Evolutionary conservation across 2,888 invertebrate species (phyloP).

Genomic region (Drosophila fungiperda): DNA sequence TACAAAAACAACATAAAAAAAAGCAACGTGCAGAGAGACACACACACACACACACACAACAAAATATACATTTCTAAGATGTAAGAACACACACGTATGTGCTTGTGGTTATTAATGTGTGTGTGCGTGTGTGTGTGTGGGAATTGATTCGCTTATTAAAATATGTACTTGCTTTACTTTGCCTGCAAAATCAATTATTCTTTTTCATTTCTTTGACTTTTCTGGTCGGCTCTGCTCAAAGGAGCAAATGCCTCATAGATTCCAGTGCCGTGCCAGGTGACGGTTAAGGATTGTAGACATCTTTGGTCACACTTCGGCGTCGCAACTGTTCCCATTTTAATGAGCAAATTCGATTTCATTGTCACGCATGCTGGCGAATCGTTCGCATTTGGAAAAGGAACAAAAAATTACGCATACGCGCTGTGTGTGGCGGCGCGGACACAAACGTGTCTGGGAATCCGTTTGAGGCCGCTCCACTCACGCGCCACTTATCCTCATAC

Average conservation of each 20-base stretch:
- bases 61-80: not conserved
- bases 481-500: constrained; percentile 36
- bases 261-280: constrained; percentile 21
- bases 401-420: constrained; percentile 72
- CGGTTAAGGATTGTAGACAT: constrained; percentile 16
- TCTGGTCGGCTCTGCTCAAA: constrained; percentile 30
- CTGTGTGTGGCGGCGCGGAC: constrained; percentile 42
- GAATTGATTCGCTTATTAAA: constrained; percentile 47
- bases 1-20: constrained; percentile 42
- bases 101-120: not conserved
- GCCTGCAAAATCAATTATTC: constrained; percentile 42
- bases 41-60: constrained; percentile 16
- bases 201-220: constrained; percentile 16
- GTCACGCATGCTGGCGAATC: constrained; percentile 58
- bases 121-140: not conserved
- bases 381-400: constrained; percentile 15
- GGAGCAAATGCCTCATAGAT: constrained; percentile 45
- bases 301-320: constrained; percentile 16
- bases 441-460: constrained; percentile 79
- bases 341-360: constrained; percentile 79
- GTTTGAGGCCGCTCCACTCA: constrained; percentile 31
- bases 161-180: constrained; percentile 38
- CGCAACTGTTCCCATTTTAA: constrained; percentile 66
- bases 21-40: constrained; percentile 26
- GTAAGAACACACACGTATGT: not conserved